Conservation (phyloP, 2,888 invertebrate genomes). For the Nudaria mundana region DNA sequence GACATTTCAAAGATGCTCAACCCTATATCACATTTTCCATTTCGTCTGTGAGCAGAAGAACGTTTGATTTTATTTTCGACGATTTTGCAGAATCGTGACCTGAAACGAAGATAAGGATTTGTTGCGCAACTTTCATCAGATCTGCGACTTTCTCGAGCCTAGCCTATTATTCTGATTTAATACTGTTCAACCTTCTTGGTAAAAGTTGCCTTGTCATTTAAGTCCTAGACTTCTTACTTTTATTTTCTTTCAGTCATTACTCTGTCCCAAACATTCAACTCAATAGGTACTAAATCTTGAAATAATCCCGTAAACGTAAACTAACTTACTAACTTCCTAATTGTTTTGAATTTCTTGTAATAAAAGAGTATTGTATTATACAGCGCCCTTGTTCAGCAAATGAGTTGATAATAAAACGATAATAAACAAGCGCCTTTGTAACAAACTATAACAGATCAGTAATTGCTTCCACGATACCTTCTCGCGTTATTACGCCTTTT, state of each 20-base stretch:
- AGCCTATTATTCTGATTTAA: conserved; percentile 41
- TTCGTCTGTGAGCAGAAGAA: conserved; percentile 50
- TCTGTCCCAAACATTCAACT: conserved; percentile 16
- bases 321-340: conserved; percentile 30
- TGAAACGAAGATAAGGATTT: conserved; percentile 61
- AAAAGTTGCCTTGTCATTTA: conserved; percentile 11
- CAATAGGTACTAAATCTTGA: conserved; percentile 28
- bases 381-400: conserved; percentile 73
- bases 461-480: conserved; percentile 81
- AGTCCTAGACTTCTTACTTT: conserved; percentile 1
- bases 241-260: conserved; percentile 3
- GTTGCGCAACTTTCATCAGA: conserved; percentile 61
- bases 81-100: conserved; percentile 69
- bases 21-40: conserved; percentile 64
- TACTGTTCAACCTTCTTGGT: conserved; percentile 25
- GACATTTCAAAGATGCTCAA: conserved; percentile 47
- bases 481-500: conserved; percentile 81
- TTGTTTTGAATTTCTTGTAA: conserved; percentile 40
- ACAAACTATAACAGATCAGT: conserved; percentile 82
- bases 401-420: conserved; percentile 80
- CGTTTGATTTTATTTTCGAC: conserved; percentile 71
- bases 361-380: conserved; percentile 70
- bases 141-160: conserved; percentile 48
- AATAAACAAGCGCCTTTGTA: conserved; percentile 80
- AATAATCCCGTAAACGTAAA: conserved; percentile 21